These are phyloP conservation scores for Ganaspis brasiliensis DNA, from an alignment of 2,888 invertebrate genomes.

Conservation along the genomic window DNA sequence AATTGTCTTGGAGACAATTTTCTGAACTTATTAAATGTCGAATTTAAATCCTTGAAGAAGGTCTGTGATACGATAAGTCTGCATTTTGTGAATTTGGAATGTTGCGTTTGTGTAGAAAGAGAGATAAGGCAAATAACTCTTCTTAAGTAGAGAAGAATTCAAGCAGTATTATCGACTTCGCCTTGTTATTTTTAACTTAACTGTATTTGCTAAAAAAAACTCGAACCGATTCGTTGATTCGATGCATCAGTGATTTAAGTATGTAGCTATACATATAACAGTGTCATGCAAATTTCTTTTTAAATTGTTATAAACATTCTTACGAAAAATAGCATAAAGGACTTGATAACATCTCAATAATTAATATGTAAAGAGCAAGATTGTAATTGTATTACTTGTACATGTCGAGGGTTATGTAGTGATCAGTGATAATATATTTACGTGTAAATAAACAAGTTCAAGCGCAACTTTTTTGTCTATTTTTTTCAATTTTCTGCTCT, in stretches of 20 bases:
- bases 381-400: slow-evolving; percentile 75
- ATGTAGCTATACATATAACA: slow-evolving; percentile 21
- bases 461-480: slow-evolving; percentile 57
- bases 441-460: slow-evolving; percentile 79
- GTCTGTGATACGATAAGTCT: slow-evolving; percentile 39
- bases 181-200: slow-evolving; percentile 39
- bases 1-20: not conserved
- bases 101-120: slow-evolving; percentile 36
- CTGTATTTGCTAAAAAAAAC: slow-evolving; percentile 16
- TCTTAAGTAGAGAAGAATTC: slow-evolving; percentile 32
- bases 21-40: slow-evolving; percentile 26
- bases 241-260: slow-evolving; percentile 37
- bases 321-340: slow-evolving; percentile 28
- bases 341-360: slow-evolving; percentile 32
- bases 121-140: slow-evolving; percentile 24
- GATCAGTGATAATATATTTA: slow-evolving; percentile 79
- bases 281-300: slow-evolving; percentile 11
- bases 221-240: slow-evolving; percentile 45
- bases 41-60: slow-evolving; percentile 39
- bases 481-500: not conserved
- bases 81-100: slow-evolving; percentile 37
- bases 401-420: slow-evolving; percentile 75
- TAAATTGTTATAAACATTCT: slow-evolving; percentile 30
- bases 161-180: slow-evolving; percentile 61
- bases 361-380: slow-evolving; percentile 50